phyloP scores from a whole-genome alignment of 2,888 invertebrate species.

The Torymus tubicola region DNA sequence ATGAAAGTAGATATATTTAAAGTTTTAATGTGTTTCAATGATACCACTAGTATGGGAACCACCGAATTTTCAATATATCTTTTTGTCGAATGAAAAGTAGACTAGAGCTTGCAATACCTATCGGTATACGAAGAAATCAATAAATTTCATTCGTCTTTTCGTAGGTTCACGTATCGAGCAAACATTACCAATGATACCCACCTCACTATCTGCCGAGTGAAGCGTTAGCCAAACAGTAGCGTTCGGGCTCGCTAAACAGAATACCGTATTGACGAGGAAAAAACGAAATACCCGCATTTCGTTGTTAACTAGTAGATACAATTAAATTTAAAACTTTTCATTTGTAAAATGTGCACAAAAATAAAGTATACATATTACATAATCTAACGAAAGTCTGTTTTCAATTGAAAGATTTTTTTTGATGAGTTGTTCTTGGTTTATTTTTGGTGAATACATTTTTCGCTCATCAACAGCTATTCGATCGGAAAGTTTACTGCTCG shows the following conservation, averaged over 20 bases:
- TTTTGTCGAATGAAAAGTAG: no score
- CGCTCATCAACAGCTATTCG: neutral
- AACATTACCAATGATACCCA: conserved; percentile 23
- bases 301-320: neutral
- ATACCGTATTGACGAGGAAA: conserved; percentile 15
- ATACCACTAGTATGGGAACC: no score
- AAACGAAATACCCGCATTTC: conserved; percentile 35
- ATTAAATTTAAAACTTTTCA: neutral
- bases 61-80: no score
- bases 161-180: conserved; percentile 1
- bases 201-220: conserved; percentile 31
- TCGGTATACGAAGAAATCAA: neutral
- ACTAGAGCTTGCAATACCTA: no score
- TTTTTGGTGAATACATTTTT: neutral
- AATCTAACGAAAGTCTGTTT: no score
- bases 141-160: neutral
- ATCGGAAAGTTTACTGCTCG: conserved; percentile 29
- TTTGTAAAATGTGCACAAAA: conserved; percentile 16
- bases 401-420: neutral
- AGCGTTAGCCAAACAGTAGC: conserved; percentile 43
- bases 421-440: neutral
- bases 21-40: no score
- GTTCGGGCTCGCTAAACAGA: conserved; percentile 35
- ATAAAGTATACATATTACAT: neutral
- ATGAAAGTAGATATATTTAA: no score